Conservation (phyloP, 2,888 invertebrate species). For the Helobdella robusta region DNA sequence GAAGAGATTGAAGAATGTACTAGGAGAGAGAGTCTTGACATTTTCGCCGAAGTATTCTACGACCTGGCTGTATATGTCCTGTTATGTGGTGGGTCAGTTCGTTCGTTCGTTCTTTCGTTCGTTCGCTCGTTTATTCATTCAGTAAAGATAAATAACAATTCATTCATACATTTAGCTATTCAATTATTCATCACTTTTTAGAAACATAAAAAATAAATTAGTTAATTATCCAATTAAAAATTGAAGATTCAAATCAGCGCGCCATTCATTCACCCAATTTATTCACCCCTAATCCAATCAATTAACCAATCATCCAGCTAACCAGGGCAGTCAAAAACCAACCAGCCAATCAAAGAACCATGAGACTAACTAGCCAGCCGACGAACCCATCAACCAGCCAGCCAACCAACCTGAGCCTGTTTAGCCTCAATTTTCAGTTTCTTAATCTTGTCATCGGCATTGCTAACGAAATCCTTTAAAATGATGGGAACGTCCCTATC, state of each 20-base stretch:
- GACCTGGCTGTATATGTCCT: constrained; percentile 52
- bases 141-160: not conserved
- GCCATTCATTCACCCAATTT: too few relatives aligned
- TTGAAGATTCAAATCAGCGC: too few relatives aligned
- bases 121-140: not conserved
- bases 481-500: constrained; percentile 37
- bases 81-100: not conserved
- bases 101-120: not conserved
- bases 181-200: too few relatives aligned
- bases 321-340: too few relatives aligned
- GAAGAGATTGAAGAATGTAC: constrained; percentile 89
- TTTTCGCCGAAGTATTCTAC: constrained; percentile 97
- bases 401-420: not conserved
- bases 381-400: too few relatives aligned
- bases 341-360: too few relatives aligned
- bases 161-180: too few relatives aligned
- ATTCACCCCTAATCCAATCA: too few relatives aligned
- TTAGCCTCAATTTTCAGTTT: constrained; percentile 14
- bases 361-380: too few relatives aligned
- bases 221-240: too few relatives aligned
- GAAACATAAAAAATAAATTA: too few relatives aligned
- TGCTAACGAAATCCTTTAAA: constrained; percentile 16
- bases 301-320: too few relatives aligned
- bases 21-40: constrained; percentile 80
- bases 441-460: constrained; percentile 19